phyloP scores from a whole-genome alignment of 2,113 vertebrate species.

The Apodemus sylvaticus region DNA sequence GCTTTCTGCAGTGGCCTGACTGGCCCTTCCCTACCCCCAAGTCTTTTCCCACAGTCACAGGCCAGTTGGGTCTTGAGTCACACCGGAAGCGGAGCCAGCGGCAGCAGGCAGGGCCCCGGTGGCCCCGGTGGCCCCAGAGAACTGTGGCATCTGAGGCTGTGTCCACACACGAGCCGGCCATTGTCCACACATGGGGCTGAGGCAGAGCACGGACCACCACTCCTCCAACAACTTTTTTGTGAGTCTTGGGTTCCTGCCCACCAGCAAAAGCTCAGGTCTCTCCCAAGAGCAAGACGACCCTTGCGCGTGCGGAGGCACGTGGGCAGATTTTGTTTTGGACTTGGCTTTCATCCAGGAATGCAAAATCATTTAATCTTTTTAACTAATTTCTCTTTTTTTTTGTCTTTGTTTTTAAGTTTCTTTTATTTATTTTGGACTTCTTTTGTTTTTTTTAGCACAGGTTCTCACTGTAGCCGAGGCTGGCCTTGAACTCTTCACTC shows the following conservation, averaged over 20 bases:
- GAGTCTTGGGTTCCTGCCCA: not conserved
- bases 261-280: not conserved
- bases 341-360: not conserved
- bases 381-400: too few relatives aligned
- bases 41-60: not conserved
- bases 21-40: not conserved
- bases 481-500: not conserved
- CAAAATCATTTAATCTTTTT: not conserved
- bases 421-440: not conserved
- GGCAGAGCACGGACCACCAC: not conserved
- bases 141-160: not conserved
- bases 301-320: fast-evolving
- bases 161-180: not conserved
- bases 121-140: not conserved
- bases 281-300: not conserved
- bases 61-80: not conserved
- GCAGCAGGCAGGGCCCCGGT: not conserved
- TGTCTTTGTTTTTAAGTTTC: not conserved
- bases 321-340: not conserved
- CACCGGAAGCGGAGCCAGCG: not conserved
- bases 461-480: not conserved
- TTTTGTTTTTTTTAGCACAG: not conserved
- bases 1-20: not conserved
- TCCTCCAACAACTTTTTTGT: not conserved
- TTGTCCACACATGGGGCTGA: not conserved